Base-by-base conservation (phyloP, 1,140 invertebrate species). In the Brachionus rotundiformis region DNA sequence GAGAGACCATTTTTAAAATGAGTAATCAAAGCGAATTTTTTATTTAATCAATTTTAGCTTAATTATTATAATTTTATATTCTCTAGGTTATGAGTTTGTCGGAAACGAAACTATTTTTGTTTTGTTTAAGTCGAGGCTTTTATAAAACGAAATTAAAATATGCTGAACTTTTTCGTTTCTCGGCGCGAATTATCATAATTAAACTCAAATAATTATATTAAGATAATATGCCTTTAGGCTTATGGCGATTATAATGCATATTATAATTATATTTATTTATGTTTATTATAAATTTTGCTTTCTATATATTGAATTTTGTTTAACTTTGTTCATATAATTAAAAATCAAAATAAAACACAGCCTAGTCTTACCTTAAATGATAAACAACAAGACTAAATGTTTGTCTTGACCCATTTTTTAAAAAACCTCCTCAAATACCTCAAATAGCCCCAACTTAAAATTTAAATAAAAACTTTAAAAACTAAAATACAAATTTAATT, bases 11-110 rank as follows among this genome's bases (percentile, higher is more conserved):
- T 8, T 25, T 29, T 63, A 36, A 36, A 68, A 19, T 68, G 63
- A 68, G 63, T 68, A 68, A 68, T 68, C 63, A 33, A 68, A 68
- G 29, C 19, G 29, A 36, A 19, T 68, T 36, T 68, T 33, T 65
- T 33, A 33, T 33, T 63, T 16, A 29, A 29, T 68, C 31, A 36
- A 31, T 68, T 68, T 68, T 19, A 33, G 33, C 36, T 19, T 68
- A 36, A 68, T 68, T 68, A 68, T 68, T 68, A 68, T 68, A 68
- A 68, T 68, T 68, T 68, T 68, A 36, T 19, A 68, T 54, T 54
- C 47, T 68, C 16, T 31, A 68, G 63, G 63, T 68, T 68, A 4
- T 68, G 29, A 36, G 16, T 16, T 36, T 68, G 29, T 68, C 63
- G 63, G 63, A 68, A 68, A 68, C 10, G 61, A 63, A 63, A 63